Percentiles rank a stretch among this genome's conserved stretches.
Evolutionary conservation across 53 echinoderm and acorn worm genomes (phyloP).

Genomic region (Pentamera pediparva): DNA sequence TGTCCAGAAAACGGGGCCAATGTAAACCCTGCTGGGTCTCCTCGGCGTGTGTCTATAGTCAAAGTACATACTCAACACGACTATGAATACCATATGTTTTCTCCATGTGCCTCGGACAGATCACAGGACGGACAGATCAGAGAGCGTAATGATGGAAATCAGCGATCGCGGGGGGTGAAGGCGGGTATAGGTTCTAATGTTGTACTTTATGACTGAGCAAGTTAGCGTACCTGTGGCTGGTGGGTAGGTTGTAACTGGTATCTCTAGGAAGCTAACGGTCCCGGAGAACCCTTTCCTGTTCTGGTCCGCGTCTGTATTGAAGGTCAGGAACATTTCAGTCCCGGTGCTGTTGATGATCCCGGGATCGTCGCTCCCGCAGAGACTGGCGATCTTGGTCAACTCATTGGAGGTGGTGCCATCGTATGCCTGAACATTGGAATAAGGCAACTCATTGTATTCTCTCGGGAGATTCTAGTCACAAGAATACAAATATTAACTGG

Average conservation of each 20-base stretch:
- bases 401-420: not conserved
- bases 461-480: too few relatives aligned
- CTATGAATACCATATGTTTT: too few relatives aligned
- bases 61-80: too few relatives aligned
- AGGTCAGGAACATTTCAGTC: constrained; percentile 1
- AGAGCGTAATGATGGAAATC: not conserved
- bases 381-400: not conserved
- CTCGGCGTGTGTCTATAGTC: too few relatives aligned
- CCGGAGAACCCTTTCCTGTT: not conserved
- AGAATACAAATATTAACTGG: too few relatives aligned
- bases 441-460: too few relatives aligned
- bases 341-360: not conserved
- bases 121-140: too few relatives aligned
- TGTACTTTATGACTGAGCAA: not conserved
- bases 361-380: not conserved
- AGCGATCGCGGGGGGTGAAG: not conserved
- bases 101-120: too few relatives aligned
- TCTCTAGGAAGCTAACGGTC: not conserved
- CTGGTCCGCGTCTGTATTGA: not conserved
- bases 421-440: constrained; percentile 6
- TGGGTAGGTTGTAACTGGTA: not conserved
- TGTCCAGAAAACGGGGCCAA: too few relatives aligned
- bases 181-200: not conserved
- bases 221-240: not conserved
- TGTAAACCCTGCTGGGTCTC: too few relatives aligned